Evolutionary conservation across 1,140 invertebrate genomes (phyloP), one percentile per base, ranked within the genome.

Genomic region (Heliconius congener): DNA sequence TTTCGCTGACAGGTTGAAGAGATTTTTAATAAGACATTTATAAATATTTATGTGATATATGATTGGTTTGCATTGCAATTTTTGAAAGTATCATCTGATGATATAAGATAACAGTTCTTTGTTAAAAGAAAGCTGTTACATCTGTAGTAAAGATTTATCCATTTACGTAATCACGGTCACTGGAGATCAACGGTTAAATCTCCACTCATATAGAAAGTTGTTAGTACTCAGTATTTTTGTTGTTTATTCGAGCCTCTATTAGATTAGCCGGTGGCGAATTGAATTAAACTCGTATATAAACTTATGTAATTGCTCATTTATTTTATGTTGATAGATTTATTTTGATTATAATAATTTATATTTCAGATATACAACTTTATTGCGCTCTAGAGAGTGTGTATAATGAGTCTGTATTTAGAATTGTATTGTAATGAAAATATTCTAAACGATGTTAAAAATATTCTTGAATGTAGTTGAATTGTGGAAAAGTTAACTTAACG

Each of bases 1-100:
- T 30, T 30, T 66, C 60, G 9, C 60, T 66, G 60, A 66, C 60
- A 66, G 9, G 60, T 66, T 66, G 9, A 66, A 66, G 13, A 66
- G 60, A 66, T 66, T 9, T 30, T 66, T 66, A 66, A 37, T 37
- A 37, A 66, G 11, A 66, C 4, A 39, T 18, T 74, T 72, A 79
- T 79, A 76, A 75, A 79, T 79, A 79, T 79, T 79, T 71, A 79
- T 79, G 71, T 76, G 27, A 23, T 70, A 60, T 71, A 50, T 76
- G 57, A 72, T 79, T 71, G 55, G 50, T 50, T 71, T 52, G 2
- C 42, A 76, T 76, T 75, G 72, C 34, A 34, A 11, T 71, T 70
- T 79, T 79, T 72, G 74, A 76, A 79, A 79, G 78, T 79, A 72
- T 55, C 42, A 39, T 73, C 23, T 71, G 42, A 74, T 52, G 78